Evolutionary conservation across 2,113 vertebrate species (phyloP), one percentile per base, ranked within the genome.

Genomic region (Scartelaos histophorus): DNA sequence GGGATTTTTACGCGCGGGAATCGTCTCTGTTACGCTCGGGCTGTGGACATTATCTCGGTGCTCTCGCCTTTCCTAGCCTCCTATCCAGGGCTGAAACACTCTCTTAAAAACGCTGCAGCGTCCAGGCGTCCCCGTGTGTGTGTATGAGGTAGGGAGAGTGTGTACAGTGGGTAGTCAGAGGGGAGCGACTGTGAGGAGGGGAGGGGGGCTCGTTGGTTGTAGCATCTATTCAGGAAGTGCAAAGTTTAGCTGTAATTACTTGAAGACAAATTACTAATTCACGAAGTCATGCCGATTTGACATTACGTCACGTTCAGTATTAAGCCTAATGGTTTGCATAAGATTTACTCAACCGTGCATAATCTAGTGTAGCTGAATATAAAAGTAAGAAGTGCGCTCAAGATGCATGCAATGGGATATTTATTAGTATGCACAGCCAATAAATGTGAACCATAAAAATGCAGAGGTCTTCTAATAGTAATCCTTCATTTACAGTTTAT

Each of bases 91-190:
- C 84, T 90, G 84, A 82, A 89, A 89, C 84, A 84, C 87, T 88
- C 87, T 85, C 76, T 78, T 64, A 69, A 87, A 91, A 81, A 91
- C 89, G 89, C 91, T 90, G 92, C 93, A 92, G 93, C 89, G 89
- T 91, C 91, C 91, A 91, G 85, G 87, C 85, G 85, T 89, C 89
- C 88, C 88, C 88, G 81, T 89, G 83, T 83, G 86, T 80, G 88
- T 82, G 72, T 81, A 67, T 70, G 76, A 79, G 82, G 82, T 68
- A 78, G 73, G 72, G 66, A 70, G 73, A 66, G 85, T 67, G 83
- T 74, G 85, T 83, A 85, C 83, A 77, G 67, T 66, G 80, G 76
- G 84, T 85, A 78, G 79, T 89, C 82, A 85, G 81, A 82, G 73
- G 74, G 71, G 86, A 73, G 84, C 15, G 85, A 81, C 75, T 66